Conservation (phyloP, 2,797 vertebrate genomes). For the Lemur catta region DNA sequence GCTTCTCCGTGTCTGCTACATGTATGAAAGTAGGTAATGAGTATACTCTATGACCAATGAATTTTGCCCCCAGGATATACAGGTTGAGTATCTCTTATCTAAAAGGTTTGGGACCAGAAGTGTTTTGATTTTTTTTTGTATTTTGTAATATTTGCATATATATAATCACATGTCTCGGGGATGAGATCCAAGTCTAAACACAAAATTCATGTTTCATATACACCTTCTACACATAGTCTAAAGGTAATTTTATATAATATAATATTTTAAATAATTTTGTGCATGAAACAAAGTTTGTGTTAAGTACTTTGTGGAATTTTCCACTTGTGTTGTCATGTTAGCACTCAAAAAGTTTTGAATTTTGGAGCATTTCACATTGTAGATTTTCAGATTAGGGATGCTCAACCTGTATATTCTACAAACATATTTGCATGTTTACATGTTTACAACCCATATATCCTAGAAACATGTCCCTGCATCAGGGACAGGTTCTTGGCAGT, state of each 20-base stretch:
- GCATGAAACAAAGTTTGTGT: not conserved
- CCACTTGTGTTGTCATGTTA: not conserved
- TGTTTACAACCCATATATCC: not conserved
- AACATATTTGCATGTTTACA: too few relatives aligned
- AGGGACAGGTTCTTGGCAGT: not conserved
- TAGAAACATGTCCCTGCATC: not conserved
- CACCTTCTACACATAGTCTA: not conserved
- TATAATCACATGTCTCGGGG: not conserved
- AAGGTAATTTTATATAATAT: not conserved
- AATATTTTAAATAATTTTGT: not conserved
- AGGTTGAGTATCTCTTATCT: not conserved
- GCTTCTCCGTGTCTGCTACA: not conserved
- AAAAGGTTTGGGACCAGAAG: not conserved
- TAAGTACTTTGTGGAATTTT: not conserved
- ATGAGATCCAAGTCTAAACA: not conserved
- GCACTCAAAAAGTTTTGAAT: not conserved
- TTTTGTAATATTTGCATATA: not conserved
- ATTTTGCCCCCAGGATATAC: not conserved
- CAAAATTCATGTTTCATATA: not conserved
- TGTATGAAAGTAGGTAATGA: not conserved
- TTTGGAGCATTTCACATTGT: not conserved
- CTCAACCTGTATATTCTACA: not conserved
- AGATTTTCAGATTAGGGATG: not conserved
- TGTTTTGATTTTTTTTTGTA: not conserved
- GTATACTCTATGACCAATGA: not conserved